Evolutionary conservation across 2,113 vertebrate species (phyloP), one percentile per base, ranked within the genome.

Genomic region (Albula goreensis): DNA sequence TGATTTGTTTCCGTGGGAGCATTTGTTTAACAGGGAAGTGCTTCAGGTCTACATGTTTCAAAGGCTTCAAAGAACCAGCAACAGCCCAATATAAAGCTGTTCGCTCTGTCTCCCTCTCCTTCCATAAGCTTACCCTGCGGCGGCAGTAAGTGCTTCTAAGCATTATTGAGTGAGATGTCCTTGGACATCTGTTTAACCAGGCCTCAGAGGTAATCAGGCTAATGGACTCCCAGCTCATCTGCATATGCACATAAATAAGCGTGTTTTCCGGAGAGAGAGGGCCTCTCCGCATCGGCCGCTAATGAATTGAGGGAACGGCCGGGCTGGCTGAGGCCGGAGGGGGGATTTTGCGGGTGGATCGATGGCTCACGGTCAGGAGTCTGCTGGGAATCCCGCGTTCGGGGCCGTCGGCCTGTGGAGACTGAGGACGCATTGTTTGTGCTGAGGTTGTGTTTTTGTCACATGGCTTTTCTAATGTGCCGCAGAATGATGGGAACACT

Each of bases 201-300:
- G 92, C 93, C 94, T 95, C 94, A 92, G 91, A 96, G 94, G 94
- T 94, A 96, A 96, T 96, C 95, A 91, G 81, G 87, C 93, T 96
- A 96, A 96, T 96, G 94, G 94, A 92, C 92, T 93, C 92, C 92
- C 93, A 96, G 94, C 92, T 92, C 95, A 94, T 94, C 92, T 93
- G 93, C 94, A 94, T 95, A 96, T 92, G 92, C 91, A 94, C 93
- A 95, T 94, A 95, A 94, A 96, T 95, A 96, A 94, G 94, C 94
- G 93, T 95, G n/a, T n/a, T n/a, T 95, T 96, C 92, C 93, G 89
- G 95, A 93, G 93, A 94, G 94, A n/a, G 95, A 94, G 31, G 92
- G 91, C 90, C 92, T 94, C 93, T 93, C 94, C 91, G 92, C 94
- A 92, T 94, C 66, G 85, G 89, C 85, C 56, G 91, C 94, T 94